Base-by-base conservation (phyloP, 2,113 vertebrate species). In the Chitala chitala region DNA sequence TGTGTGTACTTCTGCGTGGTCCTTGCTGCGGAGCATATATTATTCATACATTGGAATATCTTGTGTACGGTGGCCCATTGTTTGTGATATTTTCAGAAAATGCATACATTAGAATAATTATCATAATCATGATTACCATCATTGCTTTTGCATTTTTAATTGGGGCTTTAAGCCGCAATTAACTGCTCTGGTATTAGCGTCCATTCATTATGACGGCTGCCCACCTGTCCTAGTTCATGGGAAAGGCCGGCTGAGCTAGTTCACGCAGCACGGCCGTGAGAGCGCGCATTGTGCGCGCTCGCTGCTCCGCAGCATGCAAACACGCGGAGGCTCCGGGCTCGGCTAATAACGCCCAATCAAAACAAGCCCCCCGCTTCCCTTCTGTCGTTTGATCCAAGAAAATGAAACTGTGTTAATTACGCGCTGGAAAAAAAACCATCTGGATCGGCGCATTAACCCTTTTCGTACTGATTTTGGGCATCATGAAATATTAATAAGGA, bases 201-300 rank as follows among this genome's bases (percentile, higher is more conserved):
- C 86, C 83, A 86, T 89, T 89, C 85, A 87, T 81, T 74, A 79
- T 81, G 77, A 58, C 86, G 87, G 87, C 85, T 87, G 88, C 84
- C 87, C 89, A 90, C 87, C 90, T 89, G 87, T 83, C 86, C 78
- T 78, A 15, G 38, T 80, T 84, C 86, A 83, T 90, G 89, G 87
- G 90, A 90, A 91, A 83, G 81, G 82, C 75, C 82, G 77, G 74
- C 74, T 40, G 81, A 48, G 75, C 80, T 75, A 70, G 85, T 91
- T 89, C 89, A 87, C 88, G 84, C 86, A 71, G 72, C 74, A 77
- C 77, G 78, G 69, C 81, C 79, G 83, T 78, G 72, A 76, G 38
- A 40, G 38, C 54, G 36, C 76, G 77, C 73, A 73, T 63, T 24
- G 36, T 69, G 53, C 59, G 56, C 10, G 69, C 73, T 24, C 38